phyloP scores from a whole-genome alignment of 2,113 vertebrate species.

The Sus scrofa region T2T-Sscrofa CM000812.6:267469001-267469500 shows the following conservation, averaged over 20 bases:
- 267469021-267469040: not conserved
- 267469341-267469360: not conserved
- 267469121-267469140: not conserved
- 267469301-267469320: rapidly evolving
- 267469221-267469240: rapidly evolving
- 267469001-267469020: not conserved
- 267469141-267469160: not conserved
- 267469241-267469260: rapidly evolving
- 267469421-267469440: not conserved
- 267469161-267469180: not conserved
- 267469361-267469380: not conserved
- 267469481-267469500: not conserved
- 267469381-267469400: not conserved
- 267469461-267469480: not conserved
- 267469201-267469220: not conserved
- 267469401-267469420: not conserved
- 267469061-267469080: not conserved
- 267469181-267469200: not conserved
- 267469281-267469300: too few species aligned
- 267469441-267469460: not conserved
- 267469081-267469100: not conserved
- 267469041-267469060: not conserved
- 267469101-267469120: not conserved
- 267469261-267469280: not conserved
- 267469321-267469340: not conserved